These are phyloP conservation scores for Spatula versicolor DNA, from an alignment of 2,797 vertebrate genomes.

Conservation along the genomic window DNA sequence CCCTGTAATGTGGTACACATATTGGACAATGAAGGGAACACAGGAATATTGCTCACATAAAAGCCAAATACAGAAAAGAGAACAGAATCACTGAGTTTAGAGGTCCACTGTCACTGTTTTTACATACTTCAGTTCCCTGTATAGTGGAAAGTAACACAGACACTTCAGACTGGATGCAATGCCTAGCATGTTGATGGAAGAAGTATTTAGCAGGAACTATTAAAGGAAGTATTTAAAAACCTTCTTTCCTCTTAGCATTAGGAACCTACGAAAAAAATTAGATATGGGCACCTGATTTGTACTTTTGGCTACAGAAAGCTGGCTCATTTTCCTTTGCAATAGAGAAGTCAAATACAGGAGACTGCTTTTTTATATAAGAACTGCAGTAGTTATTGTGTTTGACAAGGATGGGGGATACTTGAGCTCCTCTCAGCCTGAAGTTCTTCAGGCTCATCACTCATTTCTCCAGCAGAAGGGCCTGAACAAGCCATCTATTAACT, in stretches of 20 bases:
- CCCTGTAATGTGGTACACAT: rapidly evolving
- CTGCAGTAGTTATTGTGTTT: not conserved
- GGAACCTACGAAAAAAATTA: not conserved
- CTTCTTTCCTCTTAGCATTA: not conserved
- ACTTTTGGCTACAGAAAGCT: not conserved
- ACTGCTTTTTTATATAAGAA: not conserved
- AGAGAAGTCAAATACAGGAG: not conserved
- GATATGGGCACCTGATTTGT: not conserved
- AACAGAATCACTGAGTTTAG: not conserved
- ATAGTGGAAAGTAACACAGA: not conserved
- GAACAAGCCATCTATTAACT: not conserved
- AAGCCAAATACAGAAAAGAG: not conserved
- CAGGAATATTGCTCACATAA: not conserved
- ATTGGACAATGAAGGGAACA: not conserved
- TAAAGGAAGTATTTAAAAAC: not conserved
- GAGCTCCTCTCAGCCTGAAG: not conserved
- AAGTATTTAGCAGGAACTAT: not conserved
- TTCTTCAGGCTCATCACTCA: not conserved
- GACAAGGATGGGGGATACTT: not conserved
- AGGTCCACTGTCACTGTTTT: not conserved
- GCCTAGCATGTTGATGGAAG: not conserved
- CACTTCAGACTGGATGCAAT: rapidly evolving
- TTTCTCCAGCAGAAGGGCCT: not conserved
- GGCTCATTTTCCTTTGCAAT: not conserved
- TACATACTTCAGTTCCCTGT: not conserved